phyloP scores from a whole-genome alignment of 1,140 invertebrate genomes.

The Aethina tumida region DNA sequence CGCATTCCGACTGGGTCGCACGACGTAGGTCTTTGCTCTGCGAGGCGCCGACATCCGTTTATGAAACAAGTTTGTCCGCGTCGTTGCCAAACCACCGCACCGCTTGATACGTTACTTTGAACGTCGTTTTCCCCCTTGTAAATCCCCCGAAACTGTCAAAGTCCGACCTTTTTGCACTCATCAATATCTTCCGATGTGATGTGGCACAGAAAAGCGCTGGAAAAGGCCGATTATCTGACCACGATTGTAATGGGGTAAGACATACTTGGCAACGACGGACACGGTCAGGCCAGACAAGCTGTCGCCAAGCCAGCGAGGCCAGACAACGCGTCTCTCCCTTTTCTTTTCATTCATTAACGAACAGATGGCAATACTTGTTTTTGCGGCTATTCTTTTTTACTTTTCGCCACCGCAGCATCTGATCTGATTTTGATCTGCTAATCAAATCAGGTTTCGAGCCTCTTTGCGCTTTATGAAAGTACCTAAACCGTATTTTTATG shows the following conservation, averaged over 20 bases:
- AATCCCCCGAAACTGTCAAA: slow-evolving; percentile 27
- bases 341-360: slow-evolving; percentile 28
- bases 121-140: slow-evolving; percentile 10
- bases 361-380: slow-evolving; percentile 20
- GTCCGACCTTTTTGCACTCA: slow-evolving; percentile 3
- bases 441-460: too few relatives aligned
- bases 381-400: slow-evolving; percentile 16
- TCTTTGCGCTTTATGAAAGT: too few relatives aligned
- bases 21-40: slow-evolving; percentile 20
- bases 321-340: slow-evolving; percentile 57
- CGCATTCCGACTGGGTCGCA: slow-evolving; percentile 6
- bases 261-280: slow-evolving; percentile 53
- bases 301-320: slow-evolving; percentile 64
- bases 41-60: slow-evolving; percentile 49
- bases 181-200: not conserved
- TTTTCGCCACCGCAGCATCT: too few relatives aligned
- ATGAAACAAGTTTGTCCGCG: slow-evolving; percentile 51
- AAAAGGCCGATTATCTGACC: not conserved
- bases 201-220: not conserved
- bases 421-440: too few relatives aligned
- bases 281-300: slow-evolving; percentile 77
- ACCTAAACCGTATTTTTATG: too few relatives aligned
- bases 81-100: slow-evolving; percentile 37
- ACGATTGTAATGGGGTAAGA: not conserved
- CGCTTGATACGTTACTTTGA: slow-evolving; percentile 34